Percentiles rank a stretch among this genome's conserved stretches.
These are phyloP conservation scores for Drosophila helvetica DNA, from an alignment of 2,888 invertebrate genomes.

Conservation along the genomic window DNA sequence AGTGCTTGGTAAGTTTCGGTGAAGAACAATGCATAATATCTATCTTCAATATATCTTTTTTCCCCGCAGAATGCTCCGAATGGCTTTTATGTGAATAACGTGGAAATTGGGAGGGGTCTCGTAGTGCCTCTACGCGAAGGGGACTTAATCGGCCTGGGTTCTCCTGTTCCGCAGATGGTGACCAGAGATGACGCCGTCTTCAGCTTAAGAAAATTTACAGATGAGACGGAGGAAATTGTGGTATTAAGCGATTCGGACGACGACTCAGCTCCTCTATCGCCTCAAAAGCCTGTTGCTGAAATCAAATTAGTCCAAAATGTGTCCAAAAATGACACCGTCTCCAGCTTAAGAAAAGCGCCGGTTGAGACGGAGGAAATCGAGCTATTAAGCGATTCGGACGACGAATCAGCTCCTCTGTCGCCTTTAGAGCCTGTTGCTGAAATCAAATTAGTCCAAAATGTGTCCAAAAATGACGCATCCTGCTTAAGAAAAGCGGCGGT, in stretches of 20 bases:
- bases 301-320: too few species aligned
- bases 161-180: slow-evolving; percentile 22
- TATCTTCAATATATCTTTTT: background rate
- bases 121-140: slow-evolving; percentile 27
- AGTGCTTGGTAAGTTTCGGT: slow-evolving; percentile 67
- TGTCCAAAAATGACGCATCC: slow-evolving; percentile 31
- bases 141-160: slow-evolving; percentile 74
- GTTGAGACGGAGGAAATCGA: slow-evolving; percentile 7
- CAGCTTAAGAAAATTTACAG: slow-evolving; percentile 31
- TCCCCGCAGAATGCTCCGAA: slow-evolving; percentile 70
- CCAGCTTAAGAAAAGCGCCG: slow-evolving; percentile 32
- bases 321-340: too few species aligned
- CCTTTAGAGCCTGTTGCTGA: background rate
- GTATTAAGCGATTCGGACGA: slow-evolving; percentile 55
- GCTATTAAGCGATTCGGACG: slow-evolving; percentile 54
- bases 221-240: slow-evolving; percentile 5
- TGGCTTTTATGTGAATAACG: slow-evolving; percentile 77
- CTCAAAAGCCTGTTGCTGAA: background rate
- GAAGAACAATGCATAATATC: too few species aligned
- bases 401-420: slow-evolving; percentile 14
- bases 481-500: slow-evolving; percentile 46
- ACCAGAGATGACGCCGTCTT: slow-evolving; percentile 50
- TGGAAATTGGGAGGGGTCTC: slow-evolving; percentile 16
- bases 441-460: too few species aligned
- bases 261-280: slow-evolving; percentile 15